Evolutionary conservation across 2,797 vertebrate species (phyloP), one percentile per base, ranked within the genome.

Genomic region (Rhynchonycteris naso): DNA sequence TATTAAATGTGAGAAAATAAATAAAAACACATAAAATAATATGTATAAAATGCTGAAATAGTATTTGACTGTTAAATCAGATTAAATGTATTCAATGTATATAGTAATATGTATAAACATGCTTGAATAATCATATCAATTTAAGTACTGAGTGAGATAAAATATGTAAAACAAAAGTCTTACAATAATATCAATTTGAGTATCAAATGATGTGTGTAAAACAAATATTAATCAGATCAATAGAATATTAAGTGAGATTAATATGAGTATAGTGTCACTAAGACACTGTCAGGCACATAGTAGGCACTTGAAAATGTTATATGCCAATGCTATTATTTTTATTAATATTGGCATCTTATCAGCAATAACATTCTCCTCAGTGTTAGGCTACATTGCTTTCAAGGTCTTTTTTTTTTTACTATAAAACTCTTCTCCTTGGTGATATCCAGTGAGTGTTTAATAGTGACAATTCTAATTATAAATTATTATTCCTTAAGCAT

Each of bases 11-110:
- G 56, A 71, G 58, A 66, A 72, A 79, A 38, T 1, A 21, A 38
- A 61, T 54, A 80, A 59, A 59, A 50, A 69, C 54, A 21, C 33
- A 63, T 43, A 63, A 52, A 79, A 54, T 69, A n/a, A 26, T 69
- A 33, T 11, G 56, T 54, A 26, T 21, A n/a, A 88, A 65, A 50
- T 85, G 28, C 1, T 88, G 28, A 35, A 75, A 52, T 76, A 80
- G 88, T 63, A 91, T 65, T 69, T 88, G 65, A 81, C 24, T 66
- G 71, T 88, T 88, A 61, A 89, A 50, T 82, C 58, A 74, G 65
- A 75, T 81, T 68, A 89, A 87, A 69, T 14, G 5, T 72, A 56
- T 58, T 61, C 1, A 61, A 9, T 28, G 3, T 26, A 69, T 82
- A 91, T 4, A 74, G 68, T 75, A 59, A 22, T 71, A 30, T 72